Conservation (phyloP, 2,888 invertebrate species). For the Ephialtes manifestator region DNA sequence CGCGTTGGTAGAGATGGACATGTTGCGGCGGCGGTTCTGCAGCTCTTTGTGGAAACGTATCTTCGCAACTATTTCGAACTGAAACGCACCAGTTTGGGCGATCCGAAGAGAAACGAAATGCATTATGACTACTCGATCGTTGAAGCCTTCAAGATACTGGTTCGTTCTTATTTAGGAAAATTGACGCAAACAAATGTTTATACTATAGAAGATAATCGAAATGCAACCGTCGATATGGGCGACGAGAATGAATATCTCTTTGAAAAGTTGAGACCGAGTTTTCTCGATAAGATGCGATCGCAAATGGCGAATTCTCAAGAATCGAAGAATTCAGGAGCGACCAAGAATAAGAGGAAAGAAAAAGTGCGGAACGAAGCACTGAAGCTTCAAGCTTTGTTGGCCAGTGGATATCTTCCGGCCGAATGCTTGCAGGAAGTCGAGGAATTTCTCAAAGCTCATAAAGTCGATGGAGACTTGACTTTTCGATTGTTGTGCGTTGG, state of each 20-base stretch:
- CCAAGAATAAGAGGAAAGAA: constrained; percentile 70
- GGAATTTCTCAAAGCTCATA: constrained; percentile 88
- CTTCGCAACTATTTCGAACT: constrained; percentile 79
- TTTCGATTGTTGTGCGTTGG: constrained; percentile 86
- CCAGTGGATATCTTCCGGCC: constrained; percentile 87
- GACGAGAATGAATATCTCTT: constrained; percentile 85
- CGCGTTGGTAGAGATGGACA: constrained; percentile 87
- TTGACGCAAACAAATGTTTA: constrained; percentile 83
- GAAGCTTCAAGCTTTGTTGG: constrained; percentile 88
- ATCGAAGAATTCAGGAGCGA: constrained; percentile 45
- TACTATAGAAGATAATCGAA: constrained; percentile 73
- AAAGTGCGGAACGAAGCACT: constrained; percentile 76
- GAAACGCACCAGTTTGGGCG: constrained; percentile 33
- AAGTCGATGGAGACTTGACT: constrained; percentile 87
- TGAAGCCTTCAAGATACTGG: constrained; percentile 88
- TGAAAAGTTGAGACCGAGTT: constrained; percentile 85
- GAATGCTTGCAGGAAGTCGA: constrained; percentile 88
- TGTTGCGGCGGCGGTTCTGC: constrained; percentile 83
- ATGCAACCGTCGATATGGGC: constrained; percentile 64
- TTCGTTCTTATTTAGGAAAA: constrained; percentile 88
- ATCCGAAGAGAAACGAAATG: constrained; percentile 78
- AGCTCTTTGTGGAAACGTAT: constrained; percentile 83
- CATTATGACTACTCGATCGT: constrained; percentile 86
- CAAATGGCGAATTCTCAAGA: constrained; percentile 79
- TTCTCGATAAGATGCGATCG: constrained; percentile 87